Evolutionary conservation across 2,888 invertebrate genomes (phyloP).

Genomic region (Metallyticus violacea): DNA sequence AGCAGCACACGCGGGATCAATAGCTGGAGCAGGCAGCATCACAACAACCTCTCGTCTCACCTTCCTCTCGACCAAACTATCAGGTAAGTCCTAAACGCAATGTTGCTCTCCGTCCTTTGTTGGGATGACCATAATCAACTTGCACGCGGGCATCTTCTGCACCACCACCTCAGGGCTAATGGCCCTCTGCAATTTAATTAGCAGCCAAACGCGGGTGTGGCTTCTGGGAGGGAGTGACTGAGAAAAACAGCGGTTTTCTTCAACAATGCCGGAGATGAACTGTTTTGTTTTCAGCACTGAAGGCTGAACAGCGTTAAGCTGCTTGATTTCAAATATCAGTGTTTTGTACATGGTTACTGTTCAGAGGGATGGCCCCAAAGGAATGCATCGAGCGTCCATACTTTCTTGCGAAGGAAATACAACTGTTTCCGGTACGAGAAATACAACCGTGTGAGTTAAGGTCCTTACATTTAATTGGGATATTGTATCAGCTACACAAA

Average conservation of each 20-base stretch:
- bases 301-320: no score
- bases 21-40: not conserved
- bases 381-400: not conserved
- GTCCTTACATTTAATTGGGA: not conserved
- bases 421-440: not conserved
- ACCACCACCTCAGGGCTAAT: not conserved
- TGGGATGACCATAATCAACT: not conserved
- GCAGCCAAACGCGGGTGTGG: not conserved
- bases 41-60: not conserved
- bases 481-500: not conserved
- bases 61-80: not conserved
- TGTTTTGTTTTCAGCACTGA: no score
- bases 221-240: not conserved
- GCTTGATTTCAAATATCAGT: not conserved
- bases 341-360: not conserved
- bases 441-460: not conserved
- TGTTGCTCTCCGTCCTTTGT: not conserved
- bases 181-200: not conserved
- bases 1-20: not conserved
- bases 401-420: not conserved
- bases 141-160: not conserved
- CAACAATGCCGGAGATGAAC: not conserved
- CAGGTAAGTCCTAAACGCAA: not conserved
- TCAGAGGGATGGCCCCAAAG: not conserved
- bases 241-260: not conserved